A percentile compares a stretch with the other conserved stretches of the same genome.
These are phyloP conservation scores for Heliconius ismenius DNA, from an alignment of 2,888 invertebrate species.

Conservation along the genomic window DNA sequence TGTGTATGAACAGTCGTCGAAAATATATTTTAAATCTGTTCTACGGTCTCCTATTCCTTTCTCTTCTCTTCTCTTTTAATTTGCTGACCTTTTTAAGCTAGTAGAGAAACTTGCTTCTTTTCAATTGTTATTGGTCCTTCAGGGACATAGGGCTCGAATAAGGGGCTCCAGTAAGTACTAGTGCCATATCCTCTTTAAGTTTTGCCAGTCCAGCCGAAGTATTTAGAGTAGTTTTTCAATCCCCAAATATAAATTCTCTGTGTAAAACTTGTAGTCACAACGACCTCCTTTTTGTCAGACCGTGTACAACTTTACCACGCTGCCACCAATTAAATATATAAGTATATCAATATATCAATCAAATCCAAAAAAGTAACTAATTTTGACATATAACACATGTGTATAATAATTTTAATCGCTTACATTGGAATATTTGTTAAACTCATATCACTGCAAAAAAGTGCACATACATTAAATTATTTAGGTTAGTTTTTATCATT, in stretches of 20 bases:
- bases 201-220: too few relatives aligned
- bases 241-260: not conserved
- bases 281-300: not conserved
- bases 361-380: not conserved
- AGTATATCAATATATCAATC: too few relatives aligned
- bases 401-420: not conserved
- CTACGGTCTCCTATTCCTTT: too few relatives aligned
- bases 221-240: too few relatives aligned
- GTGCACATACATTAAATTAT: not conserved
- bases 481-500: constrained; percentile 23
- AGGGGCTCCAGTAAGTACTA: too few relatives aligned
- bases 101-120: too few relatives aligned
- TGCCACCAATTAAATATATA: not conserved
- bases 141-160: too few relatives aligned
- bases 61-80: too few relatives aligned
- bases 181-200: too few relatives aligned
- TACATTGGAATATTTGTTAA: not conserved
- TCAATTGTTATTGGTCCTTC: too few relatives aligned
- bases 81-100: too few relatives aligned
- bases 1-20: not conserved
- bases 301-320: not conserved
- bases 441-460: not conserved
- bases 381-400: not conserved
- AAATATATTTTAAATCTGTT: not conserved
- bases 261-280: not conserved